phyloP scores from a whole-genome alignment of 2,113 vertebrate genomes.

The Rhipidura dahli region DNA sequence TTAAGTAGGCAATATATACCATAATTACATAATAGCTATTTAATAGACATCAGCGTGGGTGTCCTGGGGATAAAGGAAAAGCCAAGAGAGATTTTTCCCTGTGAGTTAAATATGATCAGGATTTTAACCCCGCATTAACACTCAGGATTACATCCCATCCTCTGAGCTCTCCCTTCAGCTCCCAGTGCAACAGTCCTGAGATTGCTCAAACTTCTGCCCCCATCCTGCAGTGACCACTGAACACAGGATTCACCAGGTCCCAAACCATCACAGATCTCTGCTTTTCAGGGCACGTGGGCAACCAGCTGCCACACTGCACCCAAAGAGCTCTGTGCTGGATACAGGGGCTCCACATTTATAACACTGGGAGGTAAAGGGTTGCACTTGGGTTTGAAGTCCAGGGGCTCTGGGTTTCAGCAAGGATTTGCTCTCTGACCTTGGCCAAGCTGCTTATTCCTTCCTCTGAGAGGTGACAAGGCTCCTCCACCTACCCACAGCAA shows the following conservation, averaged over 20 bases:
- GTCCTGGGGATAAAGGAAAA: background rate
- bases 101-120: background rate
- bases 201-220: background rate
- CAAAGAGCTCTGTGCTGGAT: background rate
- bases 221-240: background rate
- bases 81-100: background rate
- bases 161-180: background rate
- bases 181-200: background rate
- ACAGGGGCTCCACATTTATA: background rate
- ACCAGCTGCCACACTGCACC: background rate
- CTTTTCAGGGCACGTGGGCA: background rate
- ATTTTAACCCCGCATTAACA: background rate
- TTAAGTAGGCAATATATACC: background rate
- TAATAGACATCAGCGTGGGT: background rate
- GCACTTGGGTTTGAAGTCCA: background rate
- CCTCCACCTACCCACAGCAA: background rate
- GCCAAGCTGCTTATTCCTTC: background rate
- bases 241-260: background rate
- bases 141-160: background rate
- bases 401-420: background rate
- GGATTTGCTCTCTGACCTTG: background rate
- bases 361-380: background rate
- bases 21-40: background rate
- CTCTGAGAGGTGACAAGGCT: background rate
- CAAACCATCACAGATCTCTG: background rate